Evolutionary conservation across 37 sponge, comb jelly and placozoan genomes (phyloP).

Genomic region (Axinella damicornis): DNA sequence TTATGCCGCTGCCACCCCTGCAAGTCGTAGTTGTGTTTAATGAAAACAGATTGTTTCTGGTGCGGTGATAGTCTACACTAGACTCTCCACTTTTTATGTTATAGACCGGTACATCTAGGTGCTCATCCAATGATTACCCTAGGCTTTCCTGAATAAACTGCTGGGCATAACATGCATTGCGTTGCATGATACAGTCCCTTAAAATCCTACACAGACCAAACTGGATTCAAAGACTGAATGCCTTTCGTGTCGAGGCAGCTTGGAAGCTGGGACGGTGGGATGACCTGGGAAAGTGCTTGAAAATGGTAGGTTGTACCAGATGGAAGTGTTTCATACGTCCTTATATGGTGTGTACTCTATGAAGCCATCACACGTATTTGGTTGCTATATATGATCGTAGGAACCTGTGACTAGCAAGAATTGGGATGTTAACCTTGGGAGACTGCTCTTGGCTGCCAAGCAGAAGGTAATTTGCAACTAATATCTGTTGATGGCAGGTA

Average conservation of each 20-base stretch:
- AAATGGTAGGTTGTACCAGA: conserved; percentile 23
- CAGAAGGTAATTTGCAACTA: conserved; percentile 42
- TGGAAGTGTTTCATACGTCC: no score
- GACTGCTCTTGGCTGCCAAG: conserved; percentile 76
- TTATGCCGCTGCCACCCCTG: no score
- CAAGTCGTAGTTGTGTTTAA: no score
- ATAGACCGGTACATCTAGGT: no score
- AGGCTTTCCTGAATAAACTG: no score
- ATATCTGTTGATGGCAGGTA: no score
- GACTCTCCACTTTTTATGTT: no score
- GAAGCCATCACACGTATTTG: background rate
- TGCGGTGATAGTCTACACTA: no score
- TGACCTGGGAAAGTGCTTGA: conserved; percentile 60
- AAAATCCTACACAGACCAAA: conserved; percentile 46
- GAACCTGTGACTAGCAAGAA: conserved; percentile 48
- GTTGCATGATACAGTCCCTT: no score
- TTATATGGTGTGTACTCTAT: background rate
- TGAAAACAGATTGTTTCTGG: no score
- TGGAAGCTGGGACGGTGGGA: conserved; percentile 88
- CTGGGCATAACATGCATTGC: no score
- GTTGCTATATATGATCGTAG: conserved; percentile 11
- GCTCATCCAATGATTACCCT: no score
- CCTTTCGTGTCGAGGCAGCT: conserved; percentile 80
- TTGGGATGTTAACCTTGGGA: conserved; percentile 88
- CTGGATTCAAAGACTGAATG: conserved; percentile 73